phyloP scores from a whole-genome alignment of 2,888 invertebrate genomes.

The Neuroscelio doddi region DNA sequence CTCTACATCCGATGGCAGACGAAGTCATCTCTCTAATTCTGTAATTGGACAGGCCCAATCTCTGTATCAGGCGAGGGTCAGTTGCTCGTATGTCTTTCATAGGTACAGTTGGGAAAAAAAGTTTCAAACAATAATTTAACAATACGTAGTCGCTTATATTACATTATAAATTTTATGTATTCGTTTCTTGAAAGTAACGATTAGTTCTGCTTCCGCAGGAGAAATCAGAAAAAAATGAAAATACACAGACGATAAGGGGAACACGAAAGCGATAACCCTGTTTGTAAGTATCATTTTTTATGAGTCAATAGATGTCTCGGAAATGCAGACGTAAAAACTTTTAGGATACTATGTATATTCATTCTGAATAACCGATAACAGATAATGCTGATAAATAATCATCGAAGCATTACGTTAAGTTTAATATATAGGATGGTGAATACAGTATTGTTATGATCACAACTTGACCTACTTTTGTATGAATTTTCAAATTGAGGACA shows the following conservation, averaged over 20 bases:
- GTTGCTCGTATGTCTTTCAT: not conserved
- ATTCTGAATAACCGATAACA: conserved; percentile 23
- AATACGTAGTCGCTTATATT: too few species aligned
- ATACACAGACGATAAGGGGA: conserved; percentile 26
- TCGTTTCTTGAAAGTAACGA: too few species aligned
- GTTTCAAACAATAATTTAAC: too few species aligned
- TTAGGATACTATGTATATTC: not conserved
- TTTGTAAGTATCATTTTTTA: conserved; percentile 6
- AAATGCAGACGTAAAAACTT: conserved; percentile 9
- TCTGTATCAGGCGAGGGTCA: conserved; percentile 14
- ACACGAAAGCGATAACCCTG: conserved; percentile 27
- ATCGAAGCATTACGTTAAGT: conserved; percentile 3
- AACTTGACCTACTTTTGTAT: conserved; percentile 32
- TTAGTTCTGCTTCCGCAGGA: conserved; percentile 11
- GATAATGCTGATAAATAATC: conserved; percentile 32
- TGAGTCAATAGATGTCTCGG: conserved; percentile 3
- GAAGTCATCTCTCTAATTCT: conserved; percentile 30
- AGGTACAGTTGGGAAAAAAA: too few species aligned
- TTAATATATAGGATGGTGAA: conserved; percentile 4
- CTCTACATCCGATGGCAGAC: conserved; percentile 12
- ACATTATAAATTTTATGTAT: too few species aligned
- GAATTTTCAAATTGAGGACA: conserved; percentile 37
- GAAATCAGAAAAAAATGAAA: not conserved
- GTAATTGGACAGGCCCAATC: conserved; percentile 30
- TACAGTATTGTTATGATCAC: conserved; percentile 30